Evolutionary conservation across 2,113 vertebrate genomes (phyloP).

Genomic region (Takifugu flavidus): DNA sequence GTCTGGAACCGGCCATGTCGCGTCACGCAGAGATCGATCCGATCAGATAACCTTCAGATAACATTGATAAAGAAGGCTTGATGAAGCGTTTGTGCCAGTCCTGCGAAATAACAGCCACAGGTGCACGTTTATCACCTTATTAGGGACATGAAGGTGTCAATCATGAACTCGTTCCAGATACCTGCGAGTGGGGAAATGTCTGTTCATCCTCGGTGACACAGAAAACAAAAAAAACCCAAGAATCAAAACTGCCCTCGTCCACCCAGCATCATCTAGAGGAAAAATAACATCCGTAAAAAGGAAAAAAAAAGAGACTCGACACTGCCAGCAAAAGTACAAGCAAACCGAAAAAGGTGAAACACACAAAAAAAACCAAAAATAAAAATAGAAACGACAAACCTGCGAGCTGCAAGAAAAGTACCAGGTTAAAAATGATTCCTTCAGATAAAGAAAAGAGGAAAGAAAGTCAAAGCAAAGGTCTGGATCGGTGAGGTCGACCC

Average conservation of each 20-base stretch:
- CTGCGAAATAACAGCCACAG: slow-evolving; percentile 74
- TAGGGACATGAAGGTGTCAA: slow-evolving; percentile 58
- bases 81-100: slow-evolving; percentile 24
- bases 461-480: slow-evolving; percentile 78
- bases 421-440: slow-evolving; percentile 81
- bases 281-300: slow-evolving; percentile 33
- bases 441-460: slow-evolving; percentile 75
- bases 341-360: slow-evolving; percentile 65
- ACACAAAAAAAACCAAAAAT: slow-evolving; percentile 17
- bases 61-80: slow-evolving; percentile 38
- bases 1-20: neutral
- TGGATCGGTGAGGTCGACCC: slow-evolving; percentile 79
- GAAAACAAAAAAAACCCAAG: slow-evolving; percentile 92
- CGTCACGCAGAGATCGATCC: slow-evolving; percentile 20
- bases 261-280: slow-evolving; percentile 85
- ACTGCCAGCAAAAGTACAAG: slow-evolving; percentile 75
- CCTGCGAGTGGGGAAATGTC: slow-evolving; percentile 90
- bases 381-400: slow-evolving; percentile 72
- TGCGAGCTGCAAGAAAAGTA: slow-evolving; percentile 92
- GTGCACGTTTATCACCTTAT: slow-evolving; percentile 73
- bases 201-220: slow-evolving; percentile 95
- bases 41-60: slow-evolving; percentile 55
- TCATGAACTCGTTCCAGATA: slow-evolving; percentile 83
- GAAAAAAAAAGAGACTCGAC: slow-evolving; percentile 66
- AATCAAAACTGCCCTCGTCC: slow-evolving; percentile 89